Evolutionary conservation across 2,113 vertebrate genomes (phyloP), one percentile per base, ranked within the genome.

Genomic region (Maccullochella peelii): DNA sequence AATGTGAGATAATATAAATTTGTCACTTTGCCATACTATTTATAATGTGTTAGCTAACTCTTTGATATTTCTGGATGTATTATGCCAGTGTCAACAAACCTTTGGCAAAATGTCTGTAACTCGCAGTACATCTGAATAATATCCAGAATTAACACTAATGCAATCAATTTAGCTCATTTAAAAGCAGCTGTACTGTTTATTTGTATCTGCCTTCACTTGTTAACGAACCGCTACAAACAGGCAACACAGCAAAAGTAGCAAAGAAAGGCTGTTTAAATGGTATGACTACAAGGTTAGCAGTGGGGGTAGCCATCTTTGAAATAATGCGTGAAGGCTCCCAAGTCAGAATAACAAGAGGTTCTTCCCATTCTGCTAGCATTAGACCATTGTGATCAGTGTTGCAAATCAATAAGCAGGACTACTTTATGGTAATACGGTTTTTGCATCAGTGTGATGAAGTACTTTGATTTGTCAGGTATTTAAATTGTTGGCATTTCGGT

Each of bases 1-100:
- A 63, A 75, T 59, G 52, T 42, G 4, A 49, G 42, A 83, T 58
- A 25, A 77, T 71, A n/a, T 65, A 61, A 12, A 52, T 73, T 15
- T 78, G 40, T 82, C 58, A 44, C 14, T 36, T 77, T 0, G 6
- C 11, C 23, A 30, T 21, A 27, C 12, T 66, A n/a, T 42, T 78
- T 61, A 79, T 50, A n/a, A 10, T 57, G 58, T 55, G 23, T 33
- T 70, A 20, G 63, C 30, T 36, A 66, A 66, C 2, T 11, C 4
- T 47, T 57, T 63, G 2, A 42, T 49, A 81, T 69, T 49, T 81
- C 6, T 72, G 55, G 52, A 68, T 77, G 27, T 42, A 49, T 68
- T 77, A 1, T 52, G 10, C 30, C 27, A n/a, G 10, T 30, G 8
- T 44, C 47, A 44, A n/a, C 57, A 71, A 63, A 52, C 23, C 4